Base-by-base conservation (phyloP, 2,113 vertebrate species). In the Aspiorhynchus laticeps region DNA sequence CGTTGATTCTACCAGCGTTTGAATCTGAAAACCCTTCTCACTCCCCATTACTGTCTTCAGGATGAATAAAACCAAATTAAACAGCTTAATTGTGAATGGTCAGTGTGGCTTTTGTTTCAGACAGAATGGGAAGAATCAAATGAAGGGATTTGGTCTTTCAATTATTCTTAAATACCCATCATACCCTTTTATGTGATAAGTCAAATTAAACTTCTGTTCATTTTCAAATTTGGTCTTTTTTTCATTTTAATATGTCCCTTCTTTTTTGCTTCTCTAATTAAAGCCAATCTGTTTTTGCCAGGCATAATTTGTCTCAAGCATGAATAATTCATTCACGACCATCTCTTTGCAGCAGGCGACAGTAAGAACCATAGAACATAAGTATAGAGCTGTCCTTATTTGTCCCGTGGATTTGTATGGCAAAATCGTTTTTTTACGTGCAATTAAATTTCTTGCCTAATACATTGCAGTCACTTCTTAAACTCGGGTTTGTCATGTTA, bases 321-420 rank as follows among this genome's bases (percentile, higher is more conserved):
- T 87, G 67, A 87, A 89, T 93, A 76, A 86, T 92, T 83, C 36
- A 90, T 77, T 36, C 36, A 53, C 69, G 59, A 14, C 76, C 84
- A 41, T 86, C 78, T 1, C 14, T 41, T n/a, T 79, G 26, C 19
- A 53, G 33, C 33, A 33, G 41, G 74, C 74, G 10, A 77, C 15
- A 48, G 74, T 33, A 24, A 38, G 43, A 24, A 73, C 5, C 17
- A 51, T 26, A 15, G 61, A 82, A 17, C 24, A 19, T n/a, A 81
- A 41, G 33, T 59, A 26, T 80, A 65, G 48, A 56, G 48, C 31
- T 79, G 56, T 15, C 24, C 5, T 41, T 15, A 63, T 17, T n/a
- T 61, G 24, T 51, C 15, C 26, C 15, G 4, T 41, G 12, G 61
- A 69, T 46, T 51, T 28, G 17, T 63, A 21, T 14, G 8, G 21